Evolutionary conservation across 2,797 vertebrate genomes (phyloP), one percentile per base, ranked within the genome.

Genomic region (Coccyzus lansbergi): DNA sequence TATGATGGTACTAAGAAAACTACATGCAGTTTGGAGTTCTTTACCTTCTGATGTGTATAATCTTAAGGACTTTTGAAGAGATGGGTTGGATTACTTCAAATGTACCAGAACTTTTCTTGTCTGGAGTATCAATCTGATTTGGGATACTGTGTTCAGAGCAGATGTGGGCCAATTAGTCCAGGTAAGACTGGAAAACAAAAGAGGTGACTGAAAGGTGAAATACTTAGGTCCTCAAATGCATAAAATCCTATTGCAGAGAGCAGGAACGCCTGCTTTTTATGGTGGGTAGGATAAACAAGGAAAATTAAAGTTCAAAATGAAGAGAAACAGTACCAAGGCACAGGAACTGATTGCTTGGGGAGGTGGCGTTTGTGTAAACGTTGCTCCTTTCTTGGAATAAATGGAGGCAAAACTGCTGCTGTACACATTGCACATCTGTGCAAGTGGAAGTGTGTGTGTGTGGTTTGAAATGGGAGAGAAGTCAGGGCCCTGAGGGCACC

Each of bases 361-460:
- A 58, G 3, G 8, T 60, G 42, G 7, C 1, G 3, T 34, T 68
- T 67, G 38, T 79, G 67, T 42, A 68, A 55, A 13, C 29, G 7
- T 48, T 34, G 34, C 12, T 51, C 52, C 25, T 42, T 33, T 29
- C 67, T 56, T 64, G 33, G 51, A 31, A 20, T 18, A 28, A 68
- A 33, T 7, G 20, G 67, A 69, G 75, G 33, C 19, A 56, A 33
- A 84, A 44, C 15, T 28, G 31, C 46, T 72, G 22, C 44, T 48
- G 33, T 1, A 5, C 1, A 1, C 10, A 0, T n/a, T 31, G 53
- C 12, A 5, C 19, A 1, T 60, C 19, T 19, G 59, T 56, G 59
- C 40, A n/a, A 5, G 15, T 10, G 34, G n/a, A n/a, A n/a, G n/a
- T n/a, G n/a, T n/a, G n/a, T n/a, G n/a, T n/a, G n/a, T 53, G 20